These are phyloP conservation scores for Odontothrips loti DNA, from an alignment of 2,888 invertebrate genomes.

Conservation along the genomic window DNA sequence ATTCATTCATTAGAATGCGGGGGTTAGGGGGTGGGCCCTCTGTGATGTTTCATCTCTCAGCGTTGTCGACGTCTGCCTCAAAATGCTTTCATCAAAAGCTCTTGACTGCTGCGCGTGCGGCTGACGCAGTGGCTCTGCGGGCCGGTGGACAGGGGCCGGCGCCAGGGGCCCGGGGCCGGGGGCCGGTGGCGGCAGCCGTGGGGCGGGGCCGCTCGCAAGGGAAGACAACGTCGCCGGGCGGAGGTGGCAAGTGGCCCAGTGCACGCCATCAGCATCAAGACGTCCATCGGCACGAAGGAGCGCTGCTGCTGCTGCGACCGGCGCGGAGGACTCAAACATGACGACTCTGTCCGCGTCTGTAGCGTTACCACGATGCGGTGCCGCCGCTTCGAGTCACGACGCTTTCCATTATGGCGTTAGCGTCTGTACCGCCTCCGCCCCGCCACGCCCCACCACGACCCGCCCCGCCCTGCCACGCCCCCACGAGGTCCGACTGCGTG, in stretches of 20 bases:
- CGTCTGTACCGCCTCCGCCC: no score
- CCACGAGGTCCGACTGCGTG: no score
- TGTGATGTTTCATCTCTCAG: background rate
- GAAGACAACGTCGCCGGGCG: background rate
- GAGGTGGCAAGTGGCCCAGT: background rate
- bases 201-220: background rate
- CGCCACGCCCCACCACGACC: no score
- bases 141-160: no score
- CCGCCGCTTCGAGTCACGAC: no score
- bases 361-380: no score
- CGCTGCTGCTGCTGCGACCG: no score
- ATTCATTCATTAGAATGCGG: conserved; percentile 13
- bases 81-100: conserved; percentile 5
- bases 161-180: background rate
- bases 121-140: no score
- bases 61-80: background rate
- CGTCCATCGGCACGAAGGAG: background rate
- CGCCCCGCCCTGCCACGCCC: no score
- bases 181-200: background rate
- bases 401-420: no score
- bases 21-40: background rate
- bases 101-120: background rate
- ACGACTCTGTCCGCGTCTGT: no score
- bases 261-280: background rate
- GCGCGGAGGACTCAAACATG: no score